phyloP scores from a whole-genome alignment of 2,113 vertebrate species.

The Passer domesticus region DNA sequence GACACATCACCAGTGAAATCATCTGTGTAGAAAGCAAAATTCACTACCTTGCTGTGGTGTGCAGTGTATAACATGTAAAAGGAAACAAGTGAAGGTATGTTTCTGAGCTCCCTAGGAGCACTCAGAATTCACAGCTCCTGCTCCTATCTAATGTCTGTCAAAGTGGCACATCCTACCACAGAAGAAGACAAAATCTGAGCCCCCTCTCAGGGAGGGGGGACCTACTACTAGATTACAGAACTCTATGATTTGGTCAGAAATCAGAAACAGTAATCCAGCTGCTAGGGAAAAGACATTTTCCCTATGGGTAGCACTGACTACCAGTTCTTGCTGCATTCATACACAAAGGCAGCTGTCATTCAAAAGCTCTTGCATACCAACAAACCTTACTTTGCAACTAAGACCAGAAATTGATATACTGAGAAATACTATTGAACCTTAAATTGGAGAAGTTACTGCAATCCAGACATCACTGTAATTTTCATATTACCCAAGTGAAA shows the following conservation, averaged over 20 bases:
- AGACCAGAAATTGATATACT: not conserved
- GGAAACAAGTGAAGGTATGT: not conserved
- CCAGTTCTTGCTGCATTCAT: not conserved
- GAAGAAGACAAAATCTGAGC: not conserved
- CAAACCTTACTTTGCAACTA: not conserved
- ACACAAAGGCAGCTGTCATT: not conserved
- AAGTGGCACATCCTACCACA: not conserved
- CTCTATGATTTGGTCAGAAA: not conserved
- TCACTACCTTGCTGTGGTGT: not conserved
- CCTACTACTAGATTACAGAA: not conserved
- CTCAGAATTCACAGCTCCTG: not conserved
- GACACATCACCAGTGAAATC: not conserved
- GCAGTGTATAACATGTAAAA: not conserved
- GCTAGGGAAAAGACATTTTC: not conserved
- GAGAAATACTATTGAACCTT: not conserved
- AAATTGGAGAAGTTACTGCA: not conserved
- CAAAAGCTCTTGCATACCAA: not conserved
- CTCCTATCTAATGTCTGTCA: not conserved
- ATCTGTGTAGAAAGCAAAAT: not conserved
- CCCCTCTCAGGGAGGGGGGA: not conserved
- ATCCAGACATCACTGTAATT: not conserved
- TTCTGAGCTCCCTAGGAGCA: not conserved
- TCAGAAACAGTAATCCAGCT: not conserved
- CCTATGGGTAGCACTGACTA: not conserved
- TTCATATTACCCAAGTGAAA: not conserved